These are phyloP conservation scores for Mesorhabditis spiculigera DNA, from an alignment of 2,888 invertebrate species.

Conservation along the genomic window DNA sequence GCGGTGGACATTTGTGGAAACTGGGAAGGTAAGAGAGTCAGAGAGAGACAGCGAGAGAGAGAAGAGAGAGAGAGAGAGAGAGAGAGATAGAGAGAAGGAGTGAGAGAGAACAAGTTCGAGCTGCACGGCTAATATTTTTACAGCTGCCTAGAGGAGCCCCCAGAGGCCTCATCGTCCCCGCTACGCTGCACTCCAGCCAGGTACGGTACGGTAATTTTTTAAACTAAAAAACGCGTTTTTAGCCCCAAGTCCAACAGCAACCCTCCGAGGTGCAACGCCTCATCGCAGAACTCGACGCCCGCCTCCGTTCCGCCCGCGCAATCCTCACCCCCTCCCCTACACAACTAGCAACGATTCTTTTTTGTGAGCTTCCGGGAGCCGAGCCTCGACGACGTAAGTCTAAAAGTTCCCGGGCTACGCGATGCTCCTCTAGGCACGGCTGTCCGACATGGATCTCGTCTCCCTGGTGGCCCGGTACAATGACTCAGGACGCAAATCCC, in stretches of 20 bases:
- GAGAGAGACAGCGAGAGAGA: no score
- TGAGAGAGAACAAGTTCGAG: no score
- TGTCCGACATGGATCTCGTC: not conserved
- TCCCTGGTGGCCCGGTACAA: slow-evolving; percentile 1
- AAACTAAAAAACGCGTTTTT: slow-evolving; percentile 10
- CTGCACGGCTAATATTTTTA: slow-evolving; percentile 8
- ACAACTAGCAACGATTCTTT: slow-evolving; percentile 2
- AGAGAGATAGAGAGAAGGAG: slow-evolving; percentile 32
- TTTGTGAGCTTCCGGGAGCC: slow-evolving; percentile 3
- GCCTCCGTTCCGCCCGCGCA: slow-evolving; percentile 20
- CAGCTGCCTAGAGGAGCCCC: slow-evolving; percentile 47
- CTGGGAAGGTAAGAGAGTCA: slow-evolving; percentile 26
- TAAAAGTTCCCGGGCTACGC: not conserved
- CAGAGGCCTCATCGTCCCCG: slow-evolving; percentile 48
- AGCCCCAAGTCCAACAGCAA: slow-evolving; percentile 18
- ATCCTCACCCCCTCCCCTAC: not conserved
- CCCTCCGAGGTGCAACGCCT: slow-evolving; percentile 48
- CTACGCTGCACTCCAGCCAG: slow-evolving; percentile 33
- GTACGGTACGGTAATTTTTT: no score
- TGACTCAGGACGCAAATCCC: not conserved
- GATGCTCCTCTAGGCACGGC: not conserved
- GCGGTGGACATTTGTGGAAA: slow-evolving; percentile 56
- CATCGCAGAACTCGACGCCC: slow-evolving; percentile 49
- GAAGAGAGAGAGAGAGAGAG: not conserved
- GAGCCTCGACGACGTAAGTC: not conserved